Percentiles rank a stretch among this genome's conserved stretches.
Evolutionary conservation across 1,140 invertebrate species (phyloP).

Genomic region (Cheumatopsyche charites): DNA sequence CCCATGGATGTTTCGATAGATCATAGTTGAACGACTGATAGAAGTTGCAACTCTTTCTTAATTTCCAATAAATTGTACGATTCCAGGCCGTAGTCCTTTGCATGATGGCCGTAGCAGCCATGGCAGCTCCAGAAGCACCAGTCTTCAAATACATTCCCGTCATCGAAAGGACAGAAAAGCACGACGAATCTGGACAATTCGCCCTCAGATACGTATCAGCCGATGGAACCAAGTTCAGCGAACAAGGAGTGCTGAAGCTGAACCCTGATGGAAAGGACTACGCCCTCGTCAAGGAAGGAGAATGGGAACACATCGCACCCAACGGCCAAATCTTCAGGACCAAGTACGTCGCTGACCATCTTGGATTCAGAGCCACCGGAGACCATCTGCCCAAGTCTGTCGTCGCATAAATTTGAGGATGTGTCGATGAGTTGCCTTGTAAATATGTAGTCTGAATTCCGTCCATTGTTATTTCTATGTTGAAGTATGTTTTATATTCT

Average conservation of each 20-base stretch:
- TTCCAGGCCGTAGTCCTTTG: constrained; percentile 30
- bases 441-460: too few species aligned
- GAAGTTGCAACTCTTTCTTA: too few species aligned
- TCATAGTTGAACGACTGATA: too few species aligned
- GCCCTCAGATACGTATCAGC: constrained; percentile 46
- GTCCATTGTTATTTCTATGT: too few species aligned
- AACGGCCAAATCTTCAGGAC: constrained; percentile 37
- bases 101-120: constrained; percentile 30
- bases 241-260: constrained; percentile 45
- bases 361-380: constrained; percentile 45
- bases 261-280: constrained; percentile 42
- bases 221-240: constrained; percentile 43
- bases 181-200: constrained; percentile 49
- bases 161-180: constrained; percentile 45
- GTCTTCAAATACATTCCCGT: constrained; percentile 44
- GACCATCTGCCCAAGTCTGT: constrained; percentile 51
- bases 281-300: constrained; percentile 43
- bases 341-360: constrained; percentile 38
- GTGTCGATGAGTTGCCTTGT: too few species aligned
- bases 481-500: too few species aligned
- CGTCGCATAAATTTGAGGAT: constrained; percentile 37
- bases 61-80: neutral
- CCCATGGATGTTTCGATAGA: too few species aligned
- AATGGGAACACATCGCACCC: constrained; percentile 32
- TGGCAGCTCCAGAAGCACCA: constrained; percentile 32